Base-by-base conservation (phyloP, 1,140 invertebrate genomes). In the Drosophila serrata region DNA sequence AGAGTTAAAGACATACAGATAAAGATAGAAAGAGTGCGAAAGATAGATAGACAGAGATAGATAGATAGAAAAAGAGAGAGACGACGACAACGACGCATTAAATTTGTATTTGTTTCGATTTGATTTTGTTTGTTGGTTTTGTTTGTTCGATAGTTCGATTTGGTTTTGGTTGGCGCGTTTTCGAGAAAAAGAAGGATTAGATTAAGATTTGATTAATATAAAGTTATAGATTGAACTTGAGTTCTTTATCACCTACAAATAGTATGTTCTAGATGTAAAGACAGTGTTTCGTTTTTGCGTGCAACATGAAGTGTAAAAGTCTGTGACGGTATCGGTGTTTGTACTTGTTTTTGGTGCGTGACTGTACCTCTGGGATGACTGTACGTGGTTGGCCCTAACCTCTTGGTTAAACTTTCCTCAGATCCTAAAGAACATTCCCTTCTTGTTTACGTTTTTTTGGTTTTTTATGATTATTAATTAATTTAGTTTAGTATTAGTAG, bases 141-240 rank as follows among this genome's bases (percentile, higher is more conserved):
- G 64, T 67, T 67, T 65, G 40, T 65, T 67, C 45, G 59, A 64
- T 70, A 33, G 48, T 51, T 53, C 63, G 64, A 65, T 70, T 64
- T n/a, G n/a, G n/a, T 33, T 55, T 55, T 58, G 55, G 56, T 76
- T 76, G 74, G 55, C 74, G 74, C 74, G 73, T 77, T 77, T 75
- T 75, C 59, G 64, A 78, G 53, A 77, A 77, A 76, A 77, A 77
- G 62, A 77, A 77, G 74, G 74, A 77, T 76, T 77, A 77, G 73
- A 77, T 77, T 76, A 77, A 73, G 74, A 77, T 77, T 68, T 65
- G 39, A 75, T 75, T 75, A 77, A 77, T 77, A 77, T 60, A 70
- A 81, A 84, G 77, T 76, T 85, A 84, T 80, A 90, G 43, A 72
- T 84, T 74, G 56, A 76, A 76, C 73, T 76, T 22, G 53, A 55